Conservation (phyloP, 2,797 vertebrate species). For the Phylloscopus collybita region DNA sequence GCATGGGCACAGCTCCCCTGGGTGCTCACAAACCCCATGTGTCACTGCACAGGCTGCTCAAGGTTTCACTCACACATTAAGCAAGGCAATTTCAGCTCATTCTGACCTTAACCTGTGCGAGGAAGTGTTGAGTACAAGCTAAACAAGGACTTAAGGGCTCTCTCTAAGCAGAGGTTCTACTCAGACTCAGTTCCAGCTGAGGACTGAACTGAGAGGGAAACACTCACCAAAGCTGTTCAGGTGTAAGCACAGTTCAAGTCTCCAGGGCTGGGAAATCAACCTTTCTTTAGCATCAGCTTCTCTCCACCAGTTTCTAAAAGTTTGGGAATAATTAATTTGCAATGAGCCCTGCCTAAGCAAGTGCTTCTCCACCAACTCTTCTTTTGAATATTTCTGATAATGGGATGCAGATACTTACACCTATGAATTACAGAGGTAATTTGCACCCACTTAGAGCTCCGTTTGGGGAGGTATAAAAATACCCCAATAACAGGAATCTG, state of each 20-base stretch:
- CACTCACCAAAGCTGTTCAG: neutral
- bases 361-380: neutral
- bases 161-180: neutral
- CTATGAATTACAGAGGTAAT: slow-evolving; percentile 26
- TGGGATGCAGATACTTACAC: neutral
- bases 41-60: neutral
- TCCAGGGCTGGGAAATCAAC: neutral
- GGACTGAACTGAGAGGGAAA: neutral
- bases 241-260: neutral
- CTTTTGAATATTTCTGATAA: neutral
- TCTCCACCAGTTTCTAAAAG: neutral
- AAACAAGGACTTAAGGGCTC: neutral
- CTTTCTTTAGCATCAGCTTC: neutral
- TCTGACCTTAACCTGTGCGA: neutral
- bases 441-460: slow-evolving; percentile 28
- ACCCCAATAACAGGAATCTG: neutral
- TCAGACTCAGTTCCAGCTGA: neutral
- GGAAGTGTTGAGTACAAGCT: neutral
- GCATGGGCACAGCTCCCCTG: neutral
- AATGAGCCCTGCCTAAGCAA: neutral
- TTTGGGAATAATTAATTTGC: neutral
- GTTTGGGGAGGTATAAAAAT: slow-evolving; percentile 38
- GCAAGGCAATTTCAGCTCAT: neutral
- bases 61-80: neutral
- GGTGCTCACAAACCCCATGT: neutral